Conservation (phyloP, 1,140 invertebrate species). For the Platyura marginata region DNA sequence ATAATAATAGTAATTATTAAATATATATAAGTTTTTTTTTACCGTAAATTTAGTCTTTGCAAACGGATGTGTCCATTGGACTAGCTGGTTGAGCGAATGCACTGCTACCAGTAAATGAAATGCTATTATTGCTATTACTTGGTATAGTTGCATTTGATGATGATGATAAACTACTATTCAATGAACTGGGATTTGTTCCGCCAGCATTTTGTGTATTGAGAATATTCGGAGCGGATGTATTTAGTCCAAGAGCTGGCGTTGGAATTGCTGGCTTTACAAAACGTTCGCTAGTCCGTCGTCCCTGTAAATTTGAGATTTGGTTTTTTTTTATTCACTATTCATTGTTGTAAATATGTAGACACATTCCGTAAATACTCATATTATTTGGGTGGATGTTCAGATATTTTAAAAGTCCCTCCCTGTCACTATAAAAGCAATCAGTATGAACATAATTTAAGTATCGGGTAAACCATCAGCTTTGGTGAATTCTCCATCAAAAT, state of each 20-base stretch:
- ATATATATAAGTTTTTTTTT: neutral
- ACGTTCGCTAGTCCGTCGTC: constrained; percentile 48
- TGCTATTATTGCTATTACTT: constrained; percentile 20
- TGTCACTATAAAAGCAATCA: no score
- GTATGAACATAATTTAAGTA: no score
- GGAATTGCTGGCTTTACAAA: constrained; percentile 61
- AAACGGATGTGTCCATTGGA: constrained; percentile 40
- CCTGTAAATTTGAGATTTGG: constrained; percentile 16
- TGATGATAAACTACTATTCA: constrained; percentile 12
- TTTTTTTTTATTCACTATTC: neutral
- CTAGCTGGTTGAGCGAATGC: constrained; percentile 36
- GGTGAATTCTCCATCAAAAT: no score
- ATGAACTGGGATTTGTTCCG: constrained; percentile 12
- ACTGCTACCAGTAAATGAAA: constrained; percentile 12
- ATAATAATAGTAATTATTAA: no score
- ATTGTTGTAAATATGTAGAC: neutral
- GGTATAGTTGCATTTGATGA: constrained; percentile 10
- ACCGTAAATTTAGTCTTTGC: neutral
- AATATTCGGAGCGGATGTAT: constrained; percentile 25
- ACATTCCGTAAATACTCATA: no score
- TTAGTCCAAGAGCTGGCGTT: constrained; percentile 19
- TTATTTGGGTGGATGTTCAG: no score
- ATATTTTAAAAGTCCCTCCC: no score
- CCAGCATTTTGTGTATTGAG: no score
- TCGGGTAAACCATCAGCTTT: no score